These are phyloP conservation scores for Anas flavirostris DNA, from an alignment of 2,797 vertebrate species.

Conservation along the genomic window DNA sequence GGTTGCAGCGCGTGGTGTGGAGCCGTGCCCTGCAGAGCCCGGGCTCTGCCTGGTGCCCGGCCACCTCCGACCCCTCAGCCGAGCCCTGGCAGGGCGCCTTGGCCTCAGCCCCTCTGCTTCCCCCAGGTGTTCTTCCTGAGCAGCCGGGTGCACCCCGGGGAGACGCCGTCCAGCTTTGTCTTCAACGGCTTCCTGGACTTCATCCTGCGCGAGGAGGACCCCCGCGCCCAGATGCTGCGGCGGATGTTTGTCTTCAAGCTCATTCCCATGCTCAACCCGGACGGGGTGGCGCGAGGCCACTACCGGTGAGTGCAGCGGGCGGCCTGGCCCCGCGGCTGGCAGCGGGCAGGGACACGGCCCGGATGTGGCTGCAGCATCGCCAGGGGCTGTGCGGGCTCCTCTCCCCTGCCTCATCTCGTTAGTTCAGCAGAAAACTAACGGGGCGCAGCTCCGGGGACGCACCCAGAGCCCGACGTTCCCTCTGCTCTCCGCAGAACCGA, in stretches of 20 bases:
- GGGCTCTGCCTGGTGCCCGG: no score
- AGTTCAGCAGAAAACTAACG: no score
- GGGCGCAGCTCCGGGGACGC: no score
- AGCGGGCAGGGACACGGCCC: neutral
- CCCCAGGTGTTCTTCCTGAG: slow-evolving; percentile 95
- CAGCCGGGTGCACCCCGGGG: slow-evolving; percentile 95
- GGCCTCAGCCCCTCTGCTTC: fast-evolving
- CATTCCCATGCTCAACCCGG: slow-evolving; percentile 97
- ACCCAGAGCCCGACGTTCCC: fast-evolving
- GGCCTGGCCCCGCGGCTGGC: neutral
- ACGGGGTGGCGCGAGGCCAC: slow-evolving; percentile 93
- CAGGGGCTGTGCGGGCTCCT: fast-evolving
- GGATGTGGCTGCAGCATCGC: fast-evolving
- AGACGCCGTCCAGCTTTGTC: slow-evolving; percentile 96
- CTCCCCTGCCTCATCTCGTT: neutral
- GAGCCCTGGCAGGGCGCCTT: neutral
- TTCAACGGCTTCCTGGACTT: slow-evolving; percentile 97
- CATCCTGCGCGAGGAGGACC: slow-evolving; percentile 92
- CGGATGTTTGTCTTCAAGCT: slow-evolving; percentile 96
- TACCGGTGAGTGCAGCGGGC: slow-evolving; percentile 85
- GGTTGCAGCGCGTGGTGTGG: fast-evolving
- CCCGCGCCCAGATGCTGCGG: slow-evolving; percentile 90
- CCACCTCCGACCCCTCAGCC: fast-evolving
- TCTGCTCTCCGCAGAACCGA: slow-evolving; percentile 84
- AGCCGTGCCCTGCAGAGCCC: no score